phyloP scores from a whole-genome alignment of 2,113 vertebrate genomes.

The Urocolius indicus region DNA sequence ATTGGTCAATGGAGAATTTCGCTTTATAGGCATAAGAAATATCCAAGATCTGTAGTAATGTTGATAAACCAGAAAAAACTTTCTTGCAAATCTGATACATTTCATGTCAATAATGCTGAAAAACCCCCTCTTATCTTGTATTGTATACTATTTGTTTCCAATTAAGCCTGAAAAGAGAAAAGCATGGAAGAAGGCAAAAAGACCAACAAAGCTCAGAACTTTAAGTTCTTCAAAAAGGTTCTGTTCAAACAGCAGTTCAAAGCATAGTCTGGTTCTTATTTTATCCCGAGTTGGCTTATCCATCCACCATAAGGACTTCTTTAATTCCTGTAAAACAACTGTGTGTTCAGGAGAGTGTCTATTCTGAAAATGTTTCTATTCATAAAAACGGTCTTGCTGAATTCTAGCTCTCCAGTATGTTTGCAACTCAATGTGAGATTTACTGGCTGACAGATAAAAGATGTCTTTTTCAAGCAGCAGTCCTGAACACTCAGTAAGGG shows the following conservation, averaged over 20 bases:
- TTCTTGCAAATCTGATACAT: neutral
- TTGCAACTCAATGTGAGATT: constrained; percentile 70
- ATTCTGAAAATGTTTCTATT: constrained; percentile 73
- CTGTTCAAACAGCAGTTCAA: constrained; percentile 60
- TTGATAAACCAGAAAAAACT: neutral
- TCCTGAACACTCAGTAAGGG: constrained; percentile 67
- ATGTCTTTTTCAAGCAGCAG: constrained; percentile 72
- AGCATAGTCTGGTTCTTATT: constrained; percentile 68
- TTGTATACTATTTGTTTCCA: neutral
- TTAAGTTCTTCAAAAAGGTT: constrained; percentile 54
- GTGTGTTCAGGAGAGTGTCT: constrained; percentile 69
- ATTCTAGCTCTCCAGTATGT: constrained; percentile 67
- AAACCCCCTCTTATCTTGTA: neutral
- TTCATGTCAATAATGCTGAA: neutral
- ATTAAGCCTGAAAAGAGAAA: neutral
- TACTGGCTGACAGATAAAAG: constrained; percentile 73
- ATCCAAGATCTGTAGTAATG: neutral
- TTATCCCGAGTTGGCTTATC: constrained; percentile 64
- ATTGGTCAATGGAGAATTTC: neutral
- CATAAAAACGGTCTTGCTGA: constrained; percentile 66
- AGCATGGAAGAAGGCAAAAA: constrained; percentile 7
- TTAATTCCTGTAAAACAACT: constrained; percentile 72
- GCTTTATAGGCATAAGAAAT: neutral
- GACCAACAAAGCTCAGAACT: constrained; percentile 43
- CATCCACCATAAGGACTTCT: constrained; percentile 66